Conservation (phyloP, 2,888 invertebrate genomes). For the Caenorhabditis panamensis region DNA sequence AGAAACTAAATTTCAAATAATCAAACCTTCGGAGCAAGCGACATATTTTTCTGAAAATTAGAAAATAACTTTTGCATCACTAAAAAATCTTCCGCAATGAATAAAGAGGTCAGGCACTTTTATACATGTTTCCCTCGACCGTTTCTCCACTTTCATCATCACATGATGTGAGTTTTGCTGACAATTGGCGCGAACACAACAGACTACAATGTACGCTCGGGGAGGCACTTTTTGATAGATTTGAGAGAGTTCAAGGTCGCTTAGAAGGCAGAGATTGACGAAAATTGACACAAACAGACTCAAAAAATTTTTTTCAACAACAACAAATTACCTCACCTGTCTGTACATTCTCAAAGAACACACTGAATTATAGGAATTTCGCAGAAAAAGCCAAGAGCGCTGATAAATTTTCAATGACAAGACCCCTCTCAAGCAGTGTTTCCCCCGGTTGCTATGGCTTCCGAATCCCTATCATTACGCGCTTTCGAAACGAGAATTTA, state of each 20-base stretch:
- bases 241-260: conserved; percentile 12
- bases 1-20: neutral
- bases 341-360: conserved; percentile 27
- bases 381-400: neutral
- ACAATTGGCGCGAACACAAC: conserved; percentile 26
- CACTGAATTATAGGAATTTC: too few species aligned
- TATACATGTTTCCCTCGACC: conserved; percentile 2
- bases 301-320: too few species aligned
- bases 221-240: neutral
- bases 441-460: conserved; percentile 39
- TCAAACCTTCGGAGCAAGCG: conserved; percentile 50
- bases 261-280: too few species aligned
- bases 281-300: too few species aligned
- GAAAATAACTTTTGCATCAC: conserved; percentile 14
- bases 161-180: conserved; percentile 49
- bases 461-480: neutral
- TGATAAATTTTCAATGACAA: neutral
- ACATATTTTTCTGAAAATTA: conserved; percentile 32
- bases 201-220: conserved; percentile 29
- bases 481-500: too few species aligned
- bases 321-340: conserved; percentile 28
- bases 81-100: neutral
- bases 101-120: conserved; percentile 2
- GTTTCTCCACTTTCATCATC: conserved; percentile 25
- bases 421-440: neutral